phyloP scores from a whole-genome alignment of 2,888 invertebrate genomes.

The Dasypolia templi region DNA sequence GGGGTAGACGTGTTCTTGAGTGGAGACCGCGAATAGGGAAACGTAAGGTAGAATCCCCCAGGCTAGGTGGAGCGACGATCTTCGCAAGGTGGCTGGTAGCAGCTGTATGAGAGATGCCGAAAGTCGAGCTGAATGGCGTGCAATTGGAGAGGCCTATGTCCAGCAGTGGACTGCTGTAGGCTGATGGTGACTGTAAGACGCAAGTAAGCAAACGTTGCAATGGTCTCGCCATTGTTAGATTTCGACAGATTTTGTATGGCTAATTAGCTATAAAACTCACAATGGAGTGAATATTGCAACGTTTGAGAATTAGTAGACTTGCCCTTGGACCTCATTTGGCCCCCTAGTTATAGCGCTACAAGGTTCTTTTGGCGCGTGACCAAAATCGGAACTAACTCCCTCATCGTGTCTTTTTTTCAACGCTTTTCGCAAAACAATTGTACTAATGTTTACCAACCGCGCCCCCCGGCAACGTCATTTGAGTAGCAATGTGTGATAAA shows the following conservation, averaged over 20 bases:
- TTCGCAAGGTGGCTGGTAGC: too few species aligned
- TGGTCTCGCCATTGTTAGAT: not conserved
- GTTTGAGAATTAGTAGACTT: not conserved
- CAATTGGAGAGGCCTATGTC: too few species aligned
- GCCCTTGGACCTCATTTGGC: not conserved
- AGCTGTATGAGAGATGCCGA: too few species aligned
- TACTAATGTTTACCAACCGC: not conserved
- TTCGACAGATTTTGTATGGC: not conserved
- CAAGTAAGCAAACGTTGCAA: not conserved
- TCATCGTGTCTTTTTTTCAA: not conserved
- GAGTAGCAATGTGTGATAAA: not conserved
- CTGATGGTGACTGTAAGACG: not conserved
- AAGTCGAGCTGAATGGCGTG: too few species aligned
- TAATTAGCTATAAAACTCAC: not conserved
- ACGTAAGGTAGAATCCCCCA: too few species aligned
- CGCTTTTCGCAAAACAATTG: not conserved
- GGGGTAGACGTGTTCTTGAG: too few species aligned
- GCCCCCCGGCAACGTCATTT: not conserved
- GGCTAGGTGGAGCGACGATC: too few species aligned
- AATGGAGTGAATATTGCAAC: not conserved
- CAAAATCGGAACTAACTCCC: not conserved
- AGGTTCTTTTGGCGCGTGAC: not conserved
- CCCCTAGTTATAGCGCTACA: not conserved
- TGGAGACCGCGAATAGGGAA: too few species aligned
- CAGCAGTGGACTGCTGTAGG: too few species aligned